A percentile compares a stretch with the other conserved stretches of the same genome.
Evolutionary conservation across 2,113 vertebrate genomes (phyloP).

Genomic region (Pleuronectes platessa): DNA sequence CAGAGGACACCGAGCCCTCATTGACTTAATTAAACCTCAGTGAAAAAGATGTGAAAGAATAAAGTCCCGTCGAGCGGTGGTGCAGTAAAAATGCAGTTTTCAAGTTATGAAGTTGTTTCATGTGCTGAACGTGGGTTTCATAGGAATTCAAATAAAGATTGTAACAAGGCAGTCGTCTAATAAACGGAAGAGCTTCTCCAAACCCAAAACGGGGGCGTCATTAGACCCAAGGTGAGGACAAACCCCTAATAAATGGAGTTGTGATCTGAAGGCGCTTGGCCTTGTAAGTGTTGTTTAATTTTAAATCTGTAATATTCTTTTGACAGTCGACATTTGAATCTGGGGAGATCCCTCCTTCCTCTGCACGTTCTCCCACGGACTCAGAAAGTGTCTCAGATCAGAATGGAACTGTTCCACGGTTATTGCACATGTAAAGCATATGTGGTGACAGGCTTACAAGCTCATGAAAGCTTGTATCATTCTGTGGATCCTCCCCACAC

Average conservation of each 20-base stretch:
- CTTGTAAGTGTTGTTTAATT: not conserved
- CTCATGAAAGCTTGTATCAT: constrained; percentile 18
- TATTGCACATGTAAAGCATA: constrained; percentile 23
- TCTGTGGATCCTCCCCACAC: not conserved
- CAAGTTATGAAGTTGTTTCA: constrained; percentile 64
- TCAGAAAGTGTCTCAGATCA: not conserved
- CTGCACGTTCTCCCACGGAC: not conserved
- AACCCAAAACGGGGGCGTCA: constrained; percentile 25
- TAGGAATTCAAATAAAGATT: constrained; percentile 63
- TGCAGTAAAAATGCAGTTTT: constrained; percentile 56
- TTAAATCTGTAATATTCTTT: not conserved
- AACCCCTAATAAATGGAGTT: constrained; percentile 20
- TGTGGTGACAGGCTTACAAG: constrained; percentile 24
- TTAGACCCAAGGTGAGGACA: constrained; percentile 40
- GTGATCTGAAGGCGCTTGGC: constrained; percentile 18
- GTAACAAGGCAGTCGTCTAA: constrained; percentile 50
- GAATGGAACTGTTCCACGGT: not conserved
- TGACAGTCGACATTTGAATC: constrained; percentile 17
- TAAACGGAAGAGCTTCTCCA: constrained; percentile 48
- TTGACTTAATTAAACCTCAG: constrained; percentile 72
- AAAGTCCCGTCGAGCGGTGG: constrained; percentile 14
- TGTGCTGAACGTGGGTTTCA: constrained; percentile 53
- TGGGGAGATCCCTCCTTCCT: not conserved
- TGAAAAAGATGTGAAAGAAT: constrained; percentile 59
- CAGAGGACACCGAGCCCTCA: constrained; percentile 62